Conservation (phyloP, 1,140 invertebrate species). For the Copidosoma floridanum region DNA sequence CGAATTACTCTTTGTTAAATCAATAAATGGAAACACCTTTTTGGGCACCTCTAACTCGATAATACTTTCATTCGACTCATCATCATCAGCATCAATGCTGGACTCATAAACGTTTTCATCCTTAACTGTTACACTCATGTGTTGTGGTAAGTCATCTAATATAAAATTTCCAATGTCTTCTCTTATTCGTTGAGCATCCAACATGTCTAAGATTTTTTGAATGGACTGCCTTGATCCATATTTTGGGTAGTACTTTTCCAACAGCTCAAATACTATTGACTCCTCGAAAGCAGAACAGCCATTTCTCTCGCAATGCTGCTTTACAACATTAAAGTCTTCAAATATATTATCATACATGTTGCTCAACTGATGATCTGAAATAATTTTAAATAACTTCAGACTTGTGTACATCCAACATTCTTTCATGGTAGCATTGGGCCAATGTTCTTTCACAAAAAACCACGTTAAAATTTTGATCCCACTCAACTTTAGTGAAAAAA, state of each 20-base stretch:
- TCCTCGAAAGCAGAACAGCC: slow-evolving; percentile 9
- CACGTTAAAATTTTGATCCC: no score
- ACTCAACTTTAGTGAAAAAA: no score
- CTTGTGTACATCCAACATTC: no score
- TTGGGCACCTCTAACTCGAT: slow-evolving; percentile 10
- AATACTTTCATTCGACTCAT: no score
- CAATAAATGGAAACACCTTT: slow-evolving; percentile 8
- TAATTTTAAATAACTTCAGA: no score
- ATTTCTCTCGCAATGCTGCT: slow-evolving; percentile 9
- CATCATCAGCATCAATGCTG: slow-evolving; percentile 5
- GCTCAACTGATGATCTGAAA: no score
- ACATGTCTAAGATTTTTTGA: slow-evolving; percentile 6
- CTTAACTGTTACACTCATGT: neutral
- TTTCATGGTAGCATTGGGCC: no score
- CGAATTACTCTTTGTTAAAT: slow-evolving; percentile 10
- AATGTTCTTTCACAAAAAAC: no score
- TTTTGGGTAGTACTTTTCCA: slow-evolving; percentile 6
- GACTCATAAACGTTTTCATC: slow-evolving; percentile 5
- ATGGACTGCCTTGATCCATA: neutral
- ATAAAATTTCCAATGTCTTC: no score
- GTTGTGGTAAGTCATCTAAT: neutral
- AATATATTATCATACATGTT: slow-evolving; percentile 25
- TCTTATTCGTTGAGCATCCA: slow-evolving; percentile 6
- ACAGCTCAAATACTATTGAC: slow-evolving; percentile 17
- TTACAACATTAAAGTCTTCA: slow-evolving; percentile 10